phyloP scores from a whole-genome alignment of 2,888 invertebrate species.

The Trachelus troglodyta region DNA sequence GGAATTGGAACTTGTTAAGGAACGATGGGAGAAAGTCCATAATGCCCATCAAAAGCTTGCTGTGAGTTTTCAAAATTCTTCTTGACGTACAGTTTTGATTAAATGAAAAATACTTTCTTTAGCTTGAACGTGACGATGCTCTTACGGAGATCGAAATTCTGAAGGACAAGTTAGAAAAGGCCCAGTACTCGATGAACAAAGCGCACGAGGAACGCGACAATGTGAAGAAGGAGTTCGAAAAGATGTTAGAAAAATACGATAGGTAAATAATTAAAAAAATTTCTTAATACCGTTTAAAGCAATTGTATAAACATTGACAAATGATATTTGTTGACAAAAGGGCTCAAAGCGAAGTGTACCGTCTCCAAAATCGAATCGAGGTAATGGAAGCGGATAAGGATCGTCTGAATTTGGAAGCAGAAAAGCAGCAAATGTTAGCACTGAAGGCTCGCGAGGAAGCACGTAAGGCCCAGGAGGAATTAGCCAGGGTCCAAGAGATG shows the following conservation, averaged over 20 bases:
- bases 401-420: constrained; percentile 84
- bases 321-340: constrained; percentile 65
- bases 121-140: constrained; percentile 90
- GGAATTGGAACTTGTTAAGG: constrained; percentile 87
- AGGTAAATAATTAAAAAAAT: constrained; percentile 69
- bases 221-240: constrained; percentile 91
- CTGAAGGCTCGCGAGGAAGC: constrained; percentile 87
- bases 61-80: constrained; percentile 64
- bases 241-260: constrained; percentile 92
- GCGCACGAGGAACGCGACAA: constrained; percentile 88
- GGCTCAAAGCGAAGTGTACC: constrained; percentile 89
- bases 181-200: constrained; percentile 84
- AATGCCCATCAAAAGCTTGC: constrained; percentile 85
- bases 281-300: not conserved
- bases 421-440: constrained; percentile 83
- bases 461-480: constrained; percentile 88
- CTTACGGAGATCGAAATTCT: constrained; percentile 86
- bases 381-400: constrained; percentile 90
- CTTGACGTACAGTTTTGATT: not conserved
- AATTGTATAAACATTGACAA: constrained; percentile 1
- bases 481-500: constrained; percentile 86
- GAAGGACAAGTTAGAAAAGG: constrained; percentile 91
- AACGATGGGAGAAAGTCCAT: constrained; percentile 89
- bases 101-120: constrained; percentile 24
- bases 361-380: constrained; percentile 89